Percentiles rank a stretch among this genome's conserved stretches.
Conservation (phyloP, 2,797 vertebrate species). For the Xerus rutilus region DNA sequence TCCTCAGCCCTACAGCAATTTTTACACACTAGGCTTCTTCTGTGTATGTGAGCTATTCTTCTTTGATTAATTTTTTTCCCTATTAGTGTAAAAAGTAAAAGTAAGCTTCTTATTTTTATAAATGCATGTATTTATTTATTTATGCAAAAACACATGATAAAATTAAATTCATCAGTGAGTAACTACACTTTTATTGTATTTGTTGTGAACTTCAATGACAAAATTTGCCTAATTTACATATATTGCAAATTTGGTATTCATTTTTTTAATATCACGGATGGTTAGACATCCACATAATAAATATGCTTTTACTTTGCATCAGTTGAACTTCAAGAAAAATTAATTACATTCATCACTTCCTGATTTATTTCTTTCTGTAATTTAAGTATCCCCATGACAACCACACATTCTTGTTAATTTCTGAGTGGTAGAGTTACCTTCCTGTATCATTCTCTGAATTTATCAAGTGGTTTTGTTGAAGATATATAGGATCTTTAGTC, state of each 20-base stretch:
- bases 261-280: constrained; percentile 86
- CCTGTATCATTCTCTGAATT: constrained; percentile 69
- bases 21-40: background rate
- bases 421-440: constrained; percentile 74
- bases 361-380: constrained; percentile 85
- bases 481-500: background rate
- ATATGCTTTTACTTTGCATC: constrained; percentile 85
- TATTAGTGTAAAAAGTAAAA: constrained; percentile 55
- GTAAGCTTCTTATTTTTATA: constrained; percentile 43
- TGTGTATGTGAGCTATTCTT: background rate
- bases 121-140: constrained; percentile 25
- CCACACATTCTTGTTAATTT: constrained; percentile 83
- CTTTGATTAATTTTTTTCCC: constrained; percentile 32
- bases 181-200: constrained; percentile 77
- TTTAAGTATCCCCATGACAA: constrained; percentile 83
- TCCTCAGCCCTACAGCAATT: background rate
- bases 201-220: constrained; percentile 74
- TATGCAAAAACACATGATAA: constrained; percentile 60
- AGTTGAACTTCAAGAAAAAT: constrained; percentile 87
- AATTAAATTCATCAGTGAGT: constrained; percentile 71
- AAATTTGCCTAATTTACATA: constrained; percentile 79
- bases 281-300: constrained; percentile 85
- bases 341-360: constrained; percentile 88
- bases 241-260: constrained; percentile 78
- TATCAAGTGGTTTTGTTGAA: constrained; percentile 3